phyloP scores from a whole-genome alignment of 2,797 vertebrate species.

The Morelia viridis region DNA sequence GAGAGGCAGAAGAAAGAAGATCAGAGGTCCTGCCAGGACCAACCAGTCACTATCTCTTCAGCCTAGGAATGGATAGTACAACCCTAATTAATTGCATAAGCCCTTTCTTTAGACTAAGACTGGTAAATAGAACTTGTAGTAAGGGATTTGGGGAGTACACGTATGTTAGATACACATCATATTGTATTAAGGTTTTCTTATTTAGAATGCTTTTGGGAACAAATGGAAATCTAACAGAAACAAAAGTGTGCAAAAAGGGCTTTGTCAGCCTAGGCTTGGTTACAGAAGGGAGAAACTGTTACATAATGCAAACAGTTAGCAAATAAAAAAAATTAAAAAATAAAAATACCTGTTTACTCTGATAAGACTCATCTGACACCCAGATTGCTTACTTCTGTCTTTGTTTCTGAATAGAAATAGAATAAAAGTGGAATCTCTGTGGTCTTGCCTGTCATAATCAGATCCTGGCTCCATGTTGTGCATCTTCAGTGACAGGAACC shows the following conservation, averaged over 20 bases:
- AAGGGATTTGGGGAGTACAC: neutral
- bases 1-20: neutral
- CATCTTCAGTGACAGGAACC: neutral
- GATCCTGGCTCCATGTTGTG: neutral
- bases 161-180: neutral
- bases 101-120: neutral
- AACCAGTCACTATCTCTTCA: neutral
- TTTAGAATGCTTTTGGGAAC: neutral
- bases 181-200: neutral
- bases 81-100: neutral
- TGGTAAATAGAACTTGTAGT: neutral
- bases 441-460: neutral
- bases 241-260: neutral
- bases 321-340: neutral
- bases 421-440: neutral
- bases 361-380: neutral
- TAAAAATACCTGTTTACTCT: neutral
- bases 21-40: neutral
- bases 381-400: neutral
- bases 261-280: neutral
- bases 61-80: neutral
- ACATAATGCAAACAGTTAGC: neutral
- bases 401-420: neutral
- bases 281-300: neutral
- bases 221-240: neutral